These are phyloP conservation scores for Dasypus novemcinctus DNA, from an alignment of 2,113 vertebrate genomes.

Conservation along the genomic window DNA sequence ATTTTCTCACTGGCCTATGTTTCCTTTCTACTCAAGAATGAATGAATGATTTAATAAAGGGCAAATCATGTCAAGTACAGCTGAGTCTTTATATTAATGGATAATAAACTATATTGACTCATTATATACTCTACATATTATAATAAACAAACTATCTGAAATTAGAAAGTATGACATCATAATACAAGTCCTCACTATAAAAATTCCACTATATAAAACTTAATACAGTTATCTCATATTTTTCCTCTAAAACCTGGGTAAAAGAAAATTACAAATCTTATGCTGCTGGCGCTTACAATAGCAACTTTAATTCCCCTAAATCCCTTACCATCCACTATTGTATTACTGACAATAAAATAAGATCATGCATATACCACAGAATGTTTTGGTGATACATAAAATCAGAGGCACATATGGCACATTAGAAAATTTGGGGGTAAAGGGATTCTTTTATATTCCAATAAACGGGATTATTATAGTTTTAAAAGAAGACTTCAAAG, in stretches of 20 bases:
- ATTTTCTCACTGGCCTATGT: too few species aligned
- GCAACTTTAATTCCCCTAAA: neutral
- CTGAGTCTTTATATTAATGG: neutral
- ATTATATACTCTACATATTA: neutral
- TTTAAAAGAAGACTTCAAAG: neutral
- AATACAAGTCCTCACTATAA: neutral
- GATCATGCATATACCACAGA: neutral
- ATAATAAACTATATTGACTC: neutral
- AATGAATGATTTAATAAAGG: neutral
- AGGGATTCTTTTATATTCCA: neutral
- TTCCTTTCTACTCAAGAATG: too few species aligned
- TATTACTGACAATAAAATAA: neutral
- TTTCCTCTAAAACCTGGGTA: neutral
- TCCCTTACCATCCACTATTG: neutral
- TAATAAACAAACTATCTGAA: neutral
- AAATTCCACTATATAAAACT: constrained; percentile 6
- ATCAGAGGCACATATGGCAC: neutral
- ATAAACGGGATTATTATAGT: neutral
- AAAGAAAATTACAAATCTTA: neutral
- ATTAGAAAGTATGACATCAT: neutral
- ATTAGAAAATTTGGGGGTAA: neutral
- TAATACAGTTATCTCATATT: neutral
- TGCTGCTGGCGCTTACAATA: neutral
- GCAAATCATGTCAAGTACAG: neutral
- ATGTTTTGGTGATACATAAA: neutral